phyloP scores from a whole-genome alignment of 2,888 invertebrate genomes.

The Melinaea marsaeus region DNA sequence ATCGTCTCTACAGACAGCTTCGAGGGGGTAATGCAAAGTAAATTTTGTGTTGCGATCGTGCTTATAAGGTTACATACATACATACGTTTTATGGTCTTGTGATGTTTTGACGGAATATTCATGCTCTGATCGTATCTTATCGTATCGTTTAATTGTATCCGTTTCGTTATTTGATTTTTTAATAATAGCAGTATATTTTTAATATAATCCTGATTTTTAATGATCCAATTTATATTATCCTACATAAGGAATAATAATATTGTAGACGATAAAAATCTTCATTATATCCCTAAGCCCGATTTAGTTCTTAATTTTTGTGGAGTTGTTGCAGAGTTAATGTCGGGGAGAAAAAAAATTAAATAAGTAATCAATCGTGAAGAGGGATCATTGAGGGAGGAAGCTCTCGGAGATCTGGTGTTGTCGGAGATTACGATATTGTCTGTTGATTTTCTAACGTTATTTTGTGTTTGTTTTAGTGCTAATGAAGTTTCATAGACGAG shows the following conservation, averaged over 20 bases:
- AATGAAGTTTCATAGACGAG: slow-evolving; percentile 8
- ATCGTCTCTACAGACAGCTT: slow-evolving; percentile 24
- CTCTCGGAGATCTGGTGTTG: slow-evolving; percentile 16
- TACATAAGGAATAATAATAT: background rate
- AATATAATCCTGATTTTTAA: background rate
- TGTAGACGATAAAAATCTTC: slow-evolving; percentile 18
- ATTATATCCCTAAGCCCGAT: slow-evolving; percentile 18
- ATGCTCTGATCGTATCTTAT: slow-evolving; percentile 25
- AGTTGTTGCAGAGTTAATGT: slow-evolving; percentile 10
- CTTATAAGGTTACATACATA: slow-evolving; percentile 20
- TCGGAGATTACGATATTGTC: slow-evolving; percentile 19
- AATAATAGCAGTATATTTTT: background rate
- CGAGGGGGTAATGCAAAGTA: slow-evolving; percentile 22
- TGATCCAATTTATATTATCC: background rate
- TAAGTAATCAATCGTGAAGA: slow-evolving; percentile 24
- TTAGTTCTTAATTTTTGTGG: slow-evolving; percentile 7
- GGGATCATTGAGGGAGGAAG: slow-evolving; percentile 12
- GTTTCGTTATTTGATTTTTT: no score
- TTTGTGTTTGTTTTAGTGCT: slow-evolving; percentile 4
- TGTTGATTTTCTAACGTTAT: slow-evolving; percentile 11
- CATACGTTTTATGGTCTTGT: slow-evolving; percentile 2
- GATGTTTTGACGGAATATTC: slow-evolving; percentile 6
- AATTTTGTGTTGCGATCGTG: slow-evolving; percentile 23
- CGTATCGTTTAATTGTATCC: background rate
- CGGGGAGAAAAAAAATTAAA: slow-evolving; percentile 22